phyloP scores from a whole-genome alignment of 2,113 vertebrate genomes.

The Mus spicilegus region DNA sequence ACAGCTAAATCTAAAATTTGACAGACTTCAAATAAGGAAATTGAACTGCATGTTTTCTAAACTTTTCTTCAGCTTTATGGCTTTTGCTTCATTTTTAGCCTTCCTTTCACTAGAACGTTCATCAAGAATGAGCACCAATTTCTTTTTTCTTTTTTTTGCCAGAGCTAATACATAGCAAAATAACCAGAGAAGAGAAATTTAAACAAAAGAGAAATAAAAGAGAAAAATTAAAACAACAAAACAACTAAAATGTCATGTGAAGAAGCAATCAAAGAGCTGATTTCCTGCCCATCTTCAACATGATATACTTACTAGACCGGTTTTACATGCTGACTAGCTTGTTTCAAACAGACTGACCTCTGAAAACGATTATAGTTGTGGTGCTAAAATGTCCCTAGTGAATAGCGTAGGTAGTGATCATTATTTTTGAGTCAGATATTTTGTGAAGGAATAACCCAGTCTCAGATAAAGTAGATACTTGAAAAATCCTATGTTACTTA shows the following conservation, averaged over 20 bases:
- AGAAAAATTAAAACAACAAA: background rate
- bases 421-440: constrained; percentile 52
- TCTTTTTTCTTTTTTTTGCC: background rate
- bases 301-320: background rate
- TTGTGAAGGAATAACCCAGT: constrained; percentile 46
- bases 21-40: constrained; percentile 20
- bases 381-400: constrained; percentile 31
- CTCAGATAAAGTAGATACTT: background rate
- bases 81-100: background rate
- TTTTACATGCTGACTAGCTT: background rate
- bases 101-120: constrained; percentile 41
- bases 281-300: background rate
- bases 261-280: background rate
- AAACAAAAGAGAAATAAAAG: background rate
- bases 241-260: constrained; percentile 33
- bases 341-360: background rate
- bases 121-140: background rate
- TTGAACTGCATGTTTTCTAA: constrained; percentile 8
- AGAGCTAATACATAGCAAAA: constrained; percentile 15
- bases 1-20: background rate
- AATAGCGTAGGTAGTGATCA: background rate
- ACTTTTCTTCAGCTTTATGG: constrained; percentile 35
- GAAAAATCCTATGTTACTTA: constrained; percentile 50
- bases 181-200: constrained; percentile 39
- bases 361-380: background rate